These are phyloP conservation scores for Drosophila longiperda DNA, from an alignment of 2,888 invertebrate species.

Conservation along the genomic window DNA sequence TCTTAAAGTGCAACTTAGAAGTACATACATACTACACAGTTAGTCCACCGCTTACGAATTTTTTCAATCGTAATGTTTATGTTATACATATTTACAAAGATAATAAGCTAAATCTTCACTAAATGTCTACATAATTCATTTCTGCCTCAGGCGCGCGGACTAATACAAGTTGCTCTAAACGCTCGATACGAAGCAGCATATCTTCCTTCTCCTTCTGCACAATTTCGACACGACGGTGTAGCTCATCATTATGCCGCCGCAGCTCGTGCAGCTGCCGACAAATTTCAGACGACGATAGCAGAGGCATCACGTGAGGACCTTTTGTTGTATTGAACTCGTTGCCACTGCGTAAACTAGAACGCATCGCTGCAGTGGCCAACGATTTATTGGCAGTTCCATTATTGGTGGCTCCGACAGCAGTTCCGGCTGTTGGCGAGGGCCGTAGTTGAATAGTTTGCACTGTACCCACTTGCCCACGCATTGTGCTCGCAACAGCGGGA, in stretches of 20 bases:
- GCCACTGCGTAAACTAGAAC: constrained; percentile 28
- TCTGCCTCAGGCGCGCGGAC: constrained; percentile 62
- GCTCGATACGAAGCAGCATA: constrained; percentile 80
- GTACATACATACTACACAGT: constrained; percentile 4
- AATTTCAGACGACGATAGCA: constrained; percentile 82
- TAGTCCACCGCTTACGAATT: neutral
- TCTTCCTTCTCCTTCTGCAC: constrained; percentile 83
- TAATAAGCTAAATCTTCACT: constrained; percentile 39
- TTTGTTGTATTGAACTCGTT: constrained; percentile 45
- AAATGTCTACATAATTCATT: constrained; percentile 63
- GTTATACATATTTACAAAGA: constrained; percentile 61
- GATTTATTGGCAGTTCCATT: constrained; percentile 60
- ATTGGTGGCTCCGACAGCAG: constrained; percentile 30
- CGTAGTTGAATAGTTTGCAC: constrained; percentile 72
- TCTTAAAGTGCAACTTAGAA: constrained; percentile 26
- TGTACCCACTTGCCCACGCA: constrained; percentile 76
- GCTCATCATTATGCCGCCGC: constrained; percentile 81
- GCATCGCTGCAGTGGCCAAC: constrained; percentile 25
- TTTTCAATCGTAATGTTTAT: constrained; percentile 37
- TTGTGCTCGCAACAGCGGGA: constrained; percentile 51
- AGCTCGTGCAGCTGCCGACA: constrained; percentile 83
- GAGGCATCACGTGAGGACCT: constrained; percentile 71
- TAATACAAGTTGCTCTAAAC: constrained; percentile 79
- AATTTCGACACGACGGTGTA: constrained; percentile 80
- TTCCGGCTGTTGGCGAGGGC: constrained; percentile 49